phyloP scores from a whole-genome alignment of 2,113 vertebrate genomes.

The Mustela lutreola region DNA sequence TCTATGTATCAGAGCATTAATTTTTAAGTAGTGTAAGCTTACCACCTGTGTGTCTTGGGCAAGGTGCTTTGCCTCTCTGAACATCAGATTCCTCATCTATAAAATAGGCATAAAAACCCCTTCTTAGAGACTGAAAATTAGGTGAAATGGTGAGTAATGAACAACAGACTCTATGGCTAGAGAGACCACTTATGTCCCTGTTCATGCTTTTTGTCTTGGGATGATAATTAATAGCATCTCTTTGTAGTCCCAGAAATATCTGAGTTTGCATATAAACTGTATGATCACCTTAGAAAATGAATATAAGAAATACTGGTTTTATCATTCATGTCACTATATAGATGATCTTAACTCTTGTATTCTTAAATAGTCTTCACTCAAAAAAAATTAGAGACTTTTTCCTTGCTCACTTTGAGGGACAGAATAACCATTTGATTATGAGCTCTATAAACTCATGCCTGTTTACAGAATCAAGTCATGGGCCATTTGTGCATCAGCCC shows the following conservation, averaged over 20 bases:
- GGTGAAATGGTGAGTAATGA: neutral
- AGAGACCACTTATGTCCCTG: neutral
- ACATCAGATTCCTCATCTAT: neutral
- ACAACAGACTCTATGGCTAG: neutral
- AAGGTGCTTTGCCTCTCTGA: neutral
- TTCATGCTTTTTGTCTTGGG: neutral
- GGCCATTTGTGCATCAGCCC: neutral
- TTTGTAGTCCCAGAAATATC: neutral
- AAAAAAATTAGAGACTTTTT: neutral
- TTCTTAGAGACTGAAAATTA: neutral
- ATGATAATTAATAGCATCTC: neutral
- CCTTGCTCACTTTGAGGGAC: neutral
- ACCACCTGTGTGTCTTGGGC: neutral
- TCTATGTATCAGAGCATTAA: neutral
- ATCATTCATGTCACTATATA: neutral
- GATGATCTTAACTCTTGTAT: neutral
- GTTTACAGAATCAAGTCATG: neutral
- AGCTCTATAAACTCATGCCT: neutral
- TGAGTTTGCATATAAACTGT: neutral
- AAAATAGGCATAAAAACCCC: neutral
- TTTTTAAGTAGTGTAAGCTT: neutral
- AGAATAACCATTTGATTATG: neutral
- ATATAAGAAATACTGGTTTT: neutral
- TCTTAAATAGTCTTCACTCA: constrained; percentile 45
- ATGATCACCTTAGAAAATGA: neutral